Evolutionary conservation across 1,140 invertebrate species (phyloP).

Genomic region (Camponotus floridanus): DNA sequence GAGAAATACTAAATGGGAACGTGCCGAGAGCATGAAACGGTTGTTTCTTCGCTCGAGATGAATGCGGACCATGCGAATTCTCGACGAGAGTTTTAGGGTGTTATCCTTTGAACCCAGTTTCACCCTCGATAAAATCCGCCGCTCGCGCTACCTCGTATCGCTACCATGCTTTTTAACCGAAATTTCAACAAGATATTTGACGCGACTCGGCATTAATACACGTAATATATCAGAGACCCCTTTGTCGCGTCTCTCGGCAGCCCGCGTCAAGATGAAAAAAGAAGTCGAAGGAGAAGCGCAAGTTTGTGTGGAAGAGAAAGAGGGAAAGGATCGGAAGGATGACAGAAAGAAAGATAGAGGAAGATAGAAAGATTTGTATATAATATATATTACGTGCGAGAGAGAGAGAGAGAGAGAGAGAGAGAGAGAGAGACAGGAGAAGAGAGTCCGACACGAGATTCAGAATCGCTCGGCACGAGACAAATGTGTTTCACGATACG

Average conservation of each 20-base stretch:
- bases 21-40: constrained; percentile 29
- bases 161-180: constrained; percentile 15
- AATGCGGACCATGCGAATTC: constrained; percentile 56
- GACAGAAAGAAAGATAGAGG: constrained; percentile 11
- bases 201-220: constrained; percentile 77
- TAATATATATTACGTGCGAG: constrained; percentile 56
- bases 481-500: constrained; percentile 71
- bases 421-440: too few species aligned
- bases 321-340: constrained; percentile 45
- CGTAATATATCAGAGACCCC: constrained; percentile 81
- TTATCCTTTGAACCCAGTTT: constrained; percentile 29
- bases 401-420: background rate
- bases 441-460: constrained; percentile 65
- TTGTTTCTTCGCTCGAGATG: constrained; percentile 56
- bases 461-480: constrained; percentile 71
- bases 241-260: constrained; percentile 79
- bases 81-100: constrained; percentile 18
- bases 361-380: constrained; percentile 39
- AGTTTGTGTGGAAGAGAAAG: constrained; percentile 27
- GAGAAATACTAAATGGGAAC: constrained; percentile 71
- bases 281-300: constrained; percentile 43
- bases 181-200: constrained; percentile 44
- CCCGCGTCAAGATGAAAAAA: constrained; percentile 70
- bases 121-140: constrained; percentile 18
- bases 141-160: background rate